Evolutionary conservation across 2,113 vertebrate species (phyloP).

Genomic region (Cinclus cinclus): DNA sequence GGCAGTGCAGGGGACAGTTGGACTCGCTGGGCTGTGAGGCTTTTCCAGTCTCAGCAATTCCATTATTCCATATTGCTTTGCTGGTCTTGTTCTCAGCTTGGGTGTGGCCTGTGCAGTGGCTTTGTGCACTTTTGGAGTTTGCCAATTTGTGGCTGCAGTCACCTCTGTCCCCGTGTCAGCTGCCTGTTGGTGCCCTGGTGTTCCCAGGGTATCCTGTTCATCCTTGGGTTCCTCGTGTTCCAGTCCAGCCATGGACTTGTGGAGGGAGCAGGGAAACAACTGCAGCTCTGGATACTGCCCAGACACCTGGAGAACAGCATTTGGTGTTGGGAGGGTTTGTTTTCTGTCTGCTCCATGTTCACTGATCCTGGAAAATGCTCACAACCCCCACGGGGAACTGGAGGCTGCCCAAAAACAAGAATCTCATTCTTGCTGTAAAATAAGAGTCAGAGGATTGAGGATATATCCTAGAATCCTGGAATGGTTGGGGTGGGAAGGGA

Average conservation of each 20-base stretch:
- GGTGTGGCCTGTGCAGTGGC: background rate
- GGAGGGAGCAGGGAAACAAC: too few species aligned
- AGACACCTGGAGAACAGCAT: background rate
- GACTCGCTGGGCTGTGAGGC: background rate
- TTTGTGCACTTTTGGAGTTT: background rate
- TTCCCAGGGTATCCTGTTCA: background rate
- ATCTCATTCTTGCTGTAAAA: background rate
- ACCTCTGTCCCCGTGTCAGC: fast-evolving
- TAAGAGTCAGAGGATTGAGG: too few species aligned
- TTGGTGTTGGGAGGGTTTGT: background rate
- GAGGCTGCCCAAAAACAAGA: background rate
- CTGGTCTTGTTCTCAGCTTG: background rate
- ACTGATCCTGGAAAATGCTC: background rate
- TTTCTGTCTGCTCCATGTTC: background rate
- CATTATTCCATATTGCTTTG: fast-evolving
- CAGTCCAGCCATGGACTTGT: too few species aligned
- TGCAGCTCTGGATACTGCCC: background rate
- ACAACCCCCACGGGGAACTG: background rate
- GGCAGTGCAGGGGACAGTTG: background rate
- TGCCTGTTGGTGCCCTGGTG: background rate
- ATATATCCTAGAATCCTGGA: fast-evolving
- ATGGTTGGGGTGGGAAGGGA: background rate
- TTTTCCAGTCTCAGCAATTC: background rate
- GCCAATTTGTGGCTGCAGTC: background rate
- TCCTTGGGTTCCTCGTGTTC: background rate